Percentiles rank a stretch among this genome's conserved stretches.
These are phyloP conservation scores for Gadopsis marmoratus DNA, from an alignment of 2,797 vertebrate genomes.

Conservation along the genomic window DNA sequence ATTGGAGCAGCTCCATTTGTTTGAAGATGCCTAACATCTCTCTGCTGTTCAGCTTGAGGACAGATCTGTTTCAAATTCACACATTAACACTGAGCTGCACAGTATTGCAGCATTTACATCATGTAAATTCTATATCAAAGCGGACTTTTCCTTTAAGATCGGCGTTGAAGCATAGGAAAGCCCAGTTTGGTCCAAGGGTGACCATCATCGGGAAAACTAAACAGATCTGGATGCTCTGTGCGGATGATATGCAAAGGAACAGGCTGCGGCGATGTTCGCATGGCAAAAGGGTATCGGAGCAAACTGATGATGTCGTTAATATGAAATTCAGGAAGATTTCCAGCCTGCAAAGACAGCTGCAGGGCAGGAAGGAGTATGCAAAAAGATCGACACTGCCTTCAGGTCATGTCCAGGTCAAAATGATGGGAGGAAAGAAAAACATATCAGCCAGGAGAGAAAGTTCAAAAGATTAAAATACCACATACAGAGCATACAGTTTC, in stretches of 20 bases:
- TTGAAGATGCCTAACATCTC: neutral
- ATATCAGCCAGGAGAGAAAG: constrained; percentile 5
- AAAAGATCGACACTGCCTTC: constrained; percentile 18
- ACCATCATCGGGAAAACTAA: constrained; percentile 41
- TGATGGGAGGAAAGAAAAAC: constrained; percentile 14
- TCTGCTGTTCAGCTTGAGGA: neutral
- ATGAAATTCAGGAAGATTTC: constrained; percentile 68
- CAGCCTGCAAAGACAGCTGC: constrained; percentile 25
- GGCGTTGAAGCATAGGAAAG: constrained; percentile 1
- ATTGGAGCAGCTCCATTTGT: neutral
- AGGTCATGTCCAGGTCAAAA: constrained; percentile 45
- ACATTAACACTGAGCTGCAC: neutral
- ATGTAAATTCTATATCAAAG: neutral
- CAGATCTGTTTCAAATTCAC: neutral
- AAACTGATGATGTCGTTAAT: constrained; percentile 60
- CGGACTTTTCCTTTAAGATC: neutral
- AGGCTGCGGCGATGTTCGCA: constrained; percentile 60
- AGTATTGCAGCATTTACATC: neutral
- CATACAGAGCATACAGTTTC: neutral
- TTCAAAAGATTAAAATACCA: neutral
- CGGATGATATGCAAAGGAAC: constrained; percentile 60
- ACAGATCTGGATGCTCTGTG: constrained; percentile 26
- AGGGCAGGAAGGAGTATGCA: constrained; percentile 46
- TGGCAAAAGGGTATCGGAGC: constrained; percentile 60
- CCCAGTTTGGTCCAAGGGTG: neutral